These are phyloP conservation scores for Synanthedon vespiformis DNA, from an alignment of 2,888 invertebrate species.

Conservation along the genomic window DNA sequence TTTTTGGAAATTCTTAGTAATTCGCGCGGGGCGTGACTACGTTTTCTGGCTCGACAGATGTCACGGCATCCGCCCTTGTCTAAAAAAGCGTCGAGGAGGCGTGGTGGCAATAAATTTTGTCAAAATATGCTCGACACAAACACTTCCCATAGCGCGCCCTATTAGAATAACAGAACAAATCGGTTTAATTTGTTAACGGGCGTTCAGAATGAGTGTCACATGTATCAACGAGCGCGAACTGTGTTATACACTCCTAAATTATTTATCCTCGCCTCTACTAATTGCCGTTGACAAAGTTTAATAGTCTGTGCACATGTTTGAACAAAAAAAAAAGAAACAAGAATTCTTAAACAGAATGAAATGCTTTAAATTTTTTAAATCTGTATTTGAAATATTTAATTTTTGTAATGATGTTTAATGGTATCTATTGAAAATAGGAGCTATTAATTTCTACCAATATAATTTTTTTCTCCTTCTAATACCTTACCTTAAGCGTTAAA, in stretches of 20 bases:
- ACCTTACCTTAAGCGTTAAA: too few species aligned
- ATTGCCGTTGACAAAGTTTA: slow-evolving; percentile 65
- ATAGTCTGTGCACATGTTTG: slow-evolving; percentile 57
- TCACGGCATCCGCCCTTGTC: slow-evolving; percentile 50
- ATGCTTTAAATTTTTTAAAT: too few species aligned
- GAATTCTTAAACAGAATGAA: neutral
- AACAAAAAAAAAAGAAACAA: neutral
- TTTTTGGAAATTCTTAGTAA: slow-evolving; percentile 31
- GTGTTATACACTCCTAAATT: slow-evolving; percentile 36
- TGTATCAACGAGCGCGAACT: slow-evolving; percentile 45
- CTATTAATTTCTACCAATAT: too few species aligned
- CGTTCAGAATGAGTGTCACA: slow-evolving; percentile 63
- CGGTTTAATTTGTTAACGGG: slow-evolving; percentile 68
- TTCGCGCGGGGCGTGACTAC: slow-evolving; percentile 46
- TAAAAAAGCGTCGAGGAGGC: slow-evolving; percentile 57
- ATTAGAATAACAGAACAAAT: slow-evolving; percentile 70
- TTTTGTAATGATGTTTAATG: too few species aligned
- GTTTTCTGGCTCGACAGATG: slow-evolving; percentile 55
- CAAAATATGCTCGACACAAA: slow-evolving; percentile 66
- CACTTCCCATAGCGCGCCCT: slow-evolving; percentile 61
- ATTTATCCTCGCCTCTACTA: slow-evolving; percentile 58
- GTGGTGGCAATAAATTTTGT: slow-evolving; percentile 69
- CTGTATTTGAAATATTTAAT: too few species aligned
- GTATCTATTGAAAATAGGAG: too few species aligned
- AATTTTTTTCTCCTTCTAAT: too few species aligned